Percentiles rank a stretch among this genome's conserved stretches.
Conservation (phyloP, 2,797 vertebrate species). For the Heteromormyrus szaboi region DNA sequence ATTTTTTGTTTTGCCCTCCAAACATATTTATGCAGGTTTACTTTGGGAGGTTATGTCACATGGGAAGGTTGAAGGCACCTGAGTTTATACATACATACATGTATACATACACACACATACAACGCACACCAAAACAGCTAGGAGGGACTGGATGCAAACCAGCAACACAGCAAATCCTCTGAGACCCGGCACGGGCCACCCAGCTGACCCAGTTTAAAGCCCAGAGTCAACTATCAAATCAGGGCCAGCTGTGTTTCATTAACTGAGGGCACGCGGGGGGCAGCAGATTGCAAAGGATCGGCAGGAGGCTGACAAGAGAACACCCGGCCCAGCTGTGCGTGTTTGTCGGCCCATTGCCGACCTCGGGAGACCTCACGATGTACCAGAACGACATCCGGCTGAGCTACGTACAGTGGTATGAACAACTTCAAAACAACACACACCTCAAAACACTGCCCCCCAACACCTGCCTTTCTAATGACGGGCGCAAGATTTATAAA, state of each 20-base stretch:
- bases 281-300: neutral
- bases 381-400: neutral
- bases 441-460: neutral
- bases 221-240: neutral
- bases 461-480: neutral
- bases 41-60: neutral
- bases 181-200: neutral
- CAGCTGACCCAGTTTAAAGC: neutral
- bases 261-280: neutral
- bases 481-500: constrained; percentile 10
- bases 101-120: neutral
- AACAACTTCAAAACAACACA: neutral
- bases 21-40: neutral
- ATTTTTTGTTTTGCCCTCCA: neutral
- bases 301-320: neutral
- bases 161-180: neutral
- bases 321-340: neutral
- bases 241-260: neutral
- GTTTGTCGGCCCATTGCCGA: neutral
- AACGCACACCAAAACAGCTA: neutral
- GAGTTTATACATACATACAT: neutral
- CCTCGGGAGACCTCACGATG: neutral
- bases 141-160: neutral
- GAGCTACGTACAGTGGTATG: neutral
- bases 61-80: neutral